Base-by-base conservation (phyloP, 2,113 vertebrate species). In the Bothrops jararaca region DNA sequence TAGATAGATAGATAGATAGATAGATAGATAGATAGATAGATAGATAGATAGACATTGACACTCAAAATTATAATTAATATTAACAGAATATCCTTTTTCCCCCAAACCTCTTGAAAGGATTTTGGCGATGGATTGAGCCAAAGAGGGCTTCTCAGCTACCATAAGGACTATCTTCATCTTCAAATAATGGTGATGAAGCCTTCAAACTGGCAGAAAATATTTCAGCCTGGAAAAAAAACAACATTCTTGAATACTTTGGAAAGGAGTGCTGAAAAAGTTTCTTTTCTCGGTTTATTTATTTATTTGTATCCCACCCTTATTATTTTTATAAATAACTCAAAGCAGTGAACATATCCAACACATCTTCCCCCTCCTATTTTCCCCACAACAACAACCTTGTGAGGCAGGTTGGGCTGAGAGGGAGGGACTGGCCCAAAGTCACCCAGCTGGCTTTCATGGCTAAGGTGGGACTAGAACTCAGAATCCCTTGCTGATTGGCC, bases 91-190 rank as follows among this genome's bases (percentile, higher is more conserved):
- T 80, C 15, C 15, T 64, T 74, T 74, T 20, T 74, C 3, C 1
- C 9, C 85, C 97, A 93, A 92, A 99, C 99, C 99, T 98, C 98
- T 98, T 0, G 99, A 99, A 53, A 99, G 98, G 94, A 99, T 99
- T 97, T 98, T 99, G 95, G 99, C 98, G 9, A 99, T 99, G 26
- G 99, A 99, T 96, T 99, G 99, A 56, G 99, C 99, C 97, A 99
- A 91, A 1, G 99, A 99, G 0, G 99, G 99, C 95, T 99, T 99
- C 97, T 99, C 99, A 0, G 99, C 99, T 6, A 99, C 99, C 99
- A 99, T 99, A 0, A 99, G 15, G 45, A 99, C 98, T 0, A 98
- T 99, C 97, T 95, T 99, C 99, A 99, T 99, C n/a, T 74, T 97
- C 88, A 24, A 85, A 42, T 3, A 0, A 0, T 13, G 13, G 53